Base-by-base conservation (phyloP, 2,113 vertebrate species). In the Siniperca knerii region DNA sequence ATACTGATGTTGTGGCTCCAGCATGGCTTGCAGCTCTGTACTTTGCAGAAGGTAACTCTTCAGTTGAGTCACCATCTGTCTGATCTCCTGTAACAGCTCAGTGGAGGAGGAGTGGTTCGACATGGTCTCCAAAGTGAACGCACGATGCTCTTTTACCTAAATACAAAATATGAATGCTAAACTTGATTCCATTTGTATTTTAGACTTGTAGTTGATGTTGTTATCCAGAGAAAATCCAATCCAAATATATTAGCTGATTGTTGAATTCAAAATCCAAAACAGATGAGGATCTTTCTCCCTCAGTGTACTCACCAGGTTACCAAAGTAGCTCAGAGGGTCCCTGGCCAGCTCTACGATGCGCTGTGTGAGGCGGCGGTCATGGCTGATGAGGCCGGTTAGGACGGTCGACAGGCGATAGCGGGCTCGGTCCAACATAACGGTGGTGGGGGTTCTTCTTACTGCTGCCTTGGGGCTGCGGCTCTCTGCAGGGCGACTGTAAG, bases 1-100 rank as follows among this genome's bases (percentile, higher is more conserved):
- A 91, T 89, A 93, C 95, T 96, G 87, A 90, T 94, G 79, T 37
- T 75, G 35, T 0, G 95, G 93, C 68, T 99, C 98, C 91, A 96
- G 90, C 76, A 98, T 92, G 64, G 93, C 91, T 77, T 96, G 97
- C 88, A 99, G 77, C 95, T 99, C 98, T 0, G 95, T 94, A 86
- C 98, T 99, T 95, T 99, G 98, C 83, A 99, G 96, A 46, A 99
- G 94, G 95, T 99, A 99, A 90, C 96, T 98, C 94, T 99, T 99
- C 83, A 99, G 96, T 84, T 99, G 98, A 0, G 98, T 99, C 96
- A 99, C 97, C 97, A 99, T 99, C 95, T 98, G 96, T 23, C 98
- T 95, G 82, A 99, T 98, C 95, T 99, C 98, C 93, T 99, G 98
- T 13, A 99, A 87, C 96, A 99, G 96, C 93, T 99, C 98, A 0